Evolutionary conservation across 2,797 vertebrate species (phyloP).

Genomic region (Momotus momota): DNA sequence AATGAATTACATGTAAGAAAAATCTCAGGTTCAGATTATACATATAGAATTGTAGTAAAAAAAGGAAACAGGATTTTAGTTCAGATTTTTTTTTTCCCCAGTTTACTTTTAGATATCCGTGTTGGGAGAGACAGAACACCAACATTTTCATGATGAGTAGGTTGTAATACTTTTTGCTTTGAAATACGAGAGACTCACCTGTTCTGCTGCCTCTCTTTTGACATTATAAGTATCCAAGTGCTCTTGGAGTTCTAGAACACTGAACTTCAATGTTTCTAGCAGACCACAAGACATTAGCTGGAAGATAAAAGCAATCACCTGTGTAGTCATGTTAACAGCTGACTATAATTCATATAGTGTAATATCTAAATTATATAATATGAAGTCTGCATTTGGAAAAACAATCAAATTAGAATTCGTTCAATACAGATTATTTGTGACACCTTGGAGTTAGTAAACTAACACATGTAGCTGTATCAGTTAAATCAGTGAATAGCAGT

Average conservation of each 20-base stretch:
- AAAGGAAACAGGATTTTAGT: not conserved
- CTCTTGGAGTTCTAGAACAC: conserved; percentile 96
- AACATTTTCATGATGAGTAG: not conserved
- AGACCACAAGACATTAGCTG: conserved; percentile 95
- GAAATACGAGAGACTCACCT: conserved; percentile 80
- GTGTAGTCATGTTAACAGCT: not conserved
- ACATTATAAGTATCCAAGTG: conserved; percentile 96
- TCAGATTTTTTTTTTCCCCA: not conserved
- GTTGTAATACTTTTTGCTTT: not conserved
- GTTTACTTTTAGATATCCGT: not conserved
- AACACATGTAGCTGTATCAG: not conserved
- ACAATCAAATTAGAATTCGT: not conserved
- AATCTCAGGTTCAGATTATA: not conserved
- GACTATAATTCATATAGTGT: not conserved
- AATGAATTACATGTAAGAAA: not conserved
- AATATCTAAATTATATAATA: not conserved
- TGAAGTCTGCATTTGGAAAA: not conserved
- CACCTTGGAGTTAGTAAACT: not conserved
- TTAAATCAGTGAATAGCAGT: not conserved
- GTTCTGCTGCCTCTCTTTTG: conserved; percentile 94
- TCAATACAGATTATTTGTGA: not conserved
- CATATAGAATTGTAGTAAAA: not conserved
- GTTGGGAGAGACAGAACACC: not conserved
- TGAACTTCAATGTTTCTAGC: conserved; percentile 96
- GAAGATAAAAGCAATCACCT: conserved; percentile 52